Conservation (phyloP, 1,140 invertebrate genomes). For the Tribolium madens region DNA sequence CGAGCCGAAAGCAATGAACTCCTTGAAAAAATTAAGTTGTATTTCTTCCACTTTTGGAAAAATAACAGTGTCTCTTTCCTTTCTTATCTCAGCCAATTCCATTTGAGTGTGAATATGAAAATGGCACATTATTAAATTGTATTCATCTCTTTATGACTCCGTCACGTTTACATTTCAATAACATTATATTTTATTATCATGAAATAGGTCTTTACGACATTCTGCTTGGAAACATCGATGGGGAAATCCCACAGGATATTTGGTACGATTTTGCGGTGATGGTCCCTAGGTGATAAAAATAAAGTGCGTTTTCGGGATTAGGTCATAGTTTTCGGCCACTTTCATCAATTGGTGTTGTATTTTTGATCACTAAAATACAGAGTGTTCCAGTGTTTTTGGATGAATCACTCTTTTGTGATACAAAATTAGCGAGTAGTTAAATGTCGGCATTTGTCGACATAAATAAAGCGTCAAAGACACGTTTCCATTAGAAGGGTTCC, state of each 20-base stretch:
- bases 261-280: not conserved
- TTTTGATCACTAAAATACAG: too few relatives aligned
- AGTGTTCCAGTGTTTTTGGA: too few relatives aligned
- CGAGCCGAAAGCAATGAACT: not conserved
- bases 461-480: conserved; percentile 27
- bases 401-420: not conserved
- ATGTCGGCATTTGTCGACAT: not conserved
- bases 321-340: not conserved
- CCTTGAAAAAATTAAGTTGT: not conserved
- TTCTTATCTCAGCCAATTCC: not conserved
- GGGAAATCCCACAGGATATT: not conserved
- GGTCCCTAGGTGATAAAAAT: not conserved
- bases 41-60: not conserved
- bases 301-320: conserved; percentile 9
- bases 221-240: too few relatives aligned
- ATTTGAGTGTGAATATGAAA: not conserved
- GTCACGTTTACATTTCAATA: conserved; percentile 6
- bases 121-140: not conserved
- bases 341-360: too few relatives aligned
- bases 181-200: not conserved
- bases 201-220: not conserved
- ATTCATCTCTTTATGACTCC: not conserved
- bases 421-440: not conserved
- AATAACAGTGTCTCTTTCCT: not conserved
- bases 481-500: conserved; percentile 22